phyloP scores from a whole-genome alignment of 2,113 vertebrate genomes.

The Todiramphus saurophagus region DNA sequence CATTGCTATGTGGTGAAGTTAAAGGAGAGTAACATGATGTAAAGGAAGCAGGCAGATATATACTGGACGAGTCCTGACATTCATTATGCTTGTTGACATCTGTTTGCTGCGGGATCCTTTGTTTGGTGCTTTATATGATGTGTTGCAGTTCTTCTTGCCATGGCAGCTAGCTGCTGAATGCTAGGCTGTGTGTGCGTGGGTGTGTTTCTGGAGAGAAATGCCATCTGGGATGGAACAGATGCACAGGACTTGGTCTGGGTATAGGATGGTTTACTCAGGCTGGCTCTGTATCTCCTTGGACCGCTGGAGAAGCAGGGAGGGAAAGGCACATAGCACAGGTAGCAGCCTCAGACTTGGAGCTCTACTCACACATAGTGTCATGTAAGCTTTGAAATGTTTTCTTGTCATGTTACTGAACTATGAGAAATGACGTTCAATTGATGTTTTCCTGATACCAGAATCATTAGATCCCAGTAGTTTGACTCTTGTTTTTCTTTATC shows the following conservation, averaged over 20 bases:
- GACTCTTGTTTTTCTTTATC: not conserved
- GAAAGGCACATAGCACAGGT: not conserved
- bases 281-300: not conserved
- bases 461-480: not conserved
- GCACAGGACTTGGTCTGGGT: not conserved
- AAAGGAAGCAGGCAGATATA: not conserved
- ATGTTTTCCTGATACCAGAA: not conserved
- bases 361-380: not conserved
- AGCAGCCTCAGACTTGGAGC: not conserved
- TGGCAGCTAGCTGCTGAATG: not conserved
- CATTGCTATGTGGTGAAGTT: conserved; percentile 24
- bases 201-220: not conserved
- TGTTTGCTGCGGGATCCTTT: conserved; percentile 29
- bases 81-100: not conserved
- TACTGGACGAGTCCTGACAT: conserved; percentile 4
- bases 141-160: conserved; percentile 12
- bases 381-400: not conserved
- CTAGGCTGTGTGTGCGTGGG: not conserved
- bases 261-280: not conserved
- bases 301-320: not conserved
- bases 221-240: not conserved
- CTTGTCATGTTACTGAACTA: not conserved
- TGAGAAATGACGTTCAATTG: not conserved
- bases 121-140: conserved; percentile 25
- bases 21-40: conserved; percentile 9